Percentiles rank a stretch among this genome's conserved stretches.
phyloP scores from a whole-genome alignment of 2,113 vertebrate genomes.

The Rhizomys pruinosus region DNA sequence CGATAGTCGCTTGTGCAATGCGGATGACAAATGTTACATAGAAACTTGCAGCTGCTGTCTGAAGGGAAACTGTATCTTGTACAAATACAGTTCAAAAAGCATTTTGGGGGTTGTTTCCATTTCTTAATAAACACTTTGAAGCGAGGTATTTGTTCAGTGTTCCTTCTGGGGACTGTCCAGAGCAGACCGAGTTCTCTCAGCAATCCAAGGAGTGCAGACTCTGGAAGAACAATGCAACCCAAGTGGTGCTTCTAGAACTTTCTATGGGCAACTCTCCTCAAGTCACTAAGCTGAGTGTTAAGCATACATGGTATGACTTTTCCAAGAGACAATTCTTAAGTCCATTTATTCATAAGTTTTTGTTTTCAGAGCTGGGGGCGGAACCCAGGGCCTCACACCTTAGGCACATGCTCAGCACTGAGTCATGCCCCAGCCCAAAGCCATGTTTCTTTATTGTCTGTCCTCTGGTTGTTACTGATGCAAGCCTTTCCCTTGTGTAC shows the following conservation, averaged over 20 bases:
- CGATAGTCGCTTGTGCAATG: not conserved
- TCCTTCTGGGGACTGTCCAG: not conserved
- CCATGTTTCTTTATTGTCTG: not conserved
- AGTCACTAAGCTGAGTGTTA: not conserved
- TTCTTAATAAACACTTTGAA: slow-evolving; percentile 71
- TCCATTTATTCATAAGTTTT: not conserved
- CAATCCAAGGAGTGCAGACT: not conserved
- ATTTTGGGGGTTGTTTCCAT: slow-evolving; percentile 64
- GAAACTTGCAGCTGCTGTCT: not conserved
- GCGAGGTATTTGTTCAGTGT: slow-evolving; percentile 42
- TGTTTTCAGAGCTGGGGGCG: not conserved
- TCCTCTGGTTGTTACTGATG: not conserved
- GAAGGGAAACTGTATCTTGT: slow-evolving; percentile 58
- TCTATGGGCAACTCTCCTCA: not conserved
- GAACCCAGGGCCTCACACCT: not conserved
- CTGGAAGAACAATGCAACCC: not conserved
- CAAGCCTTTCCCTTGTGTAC: not conserved
- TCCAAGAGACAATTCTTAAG: not conserved
- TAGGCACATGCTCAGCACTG: not conserved
- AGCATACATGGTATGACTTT: not conserved
- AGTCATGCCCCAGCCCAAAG: not conserved
- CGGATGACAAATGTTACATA: slow-evolving; percentile 42
- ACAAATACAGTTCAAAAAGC: slow-evolving; percentile 74
- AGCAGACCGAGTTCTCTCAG: not conserved
- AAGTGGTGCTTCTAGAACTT: not conserved